Evolutionary conservation across 2,113 vertebrate genomes (phyloP), one percentile per base, ranked within the genome.

Genomic region (Halcyon malimbica): DNA sequence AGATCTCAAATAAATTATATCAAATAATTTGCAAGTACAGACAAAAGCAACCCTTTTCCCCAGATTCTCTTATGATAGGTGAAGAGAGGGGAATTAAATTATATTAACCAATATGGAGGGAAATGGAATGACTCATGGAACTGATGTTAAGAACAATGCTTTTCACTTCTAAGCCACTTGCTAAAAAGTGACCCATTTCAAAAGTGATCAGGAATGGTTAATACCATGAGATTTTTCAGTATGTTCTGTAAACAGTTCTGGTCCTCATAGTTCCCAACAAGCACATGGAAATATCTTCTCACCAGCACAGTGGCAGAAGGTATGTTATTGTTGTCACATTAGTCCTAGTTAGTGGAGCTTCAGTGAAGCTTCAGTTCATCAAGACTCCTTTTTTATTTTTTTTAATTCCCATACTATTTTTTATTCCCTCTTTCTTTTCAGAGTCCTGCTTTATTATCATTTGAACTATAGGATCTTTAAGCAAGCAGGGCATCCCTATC

Each of bases 61-160:
- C 39, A 63, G 44, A 26, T 88, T 63, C 23, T 85, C 11, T 64
- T 71, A 78, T 28, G 18, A 48, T 21, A 69, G 50, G 25, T 82
- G n/a, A 89, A 93, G 57, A 84, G 65, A 64, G 48, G 35, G 74
- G 87, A 93, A 93, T 87, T 78, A 89, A 87, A 84, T 89, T 91
- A 80, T 54, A 67, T 80, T 73, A 77, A 80, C 62, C n/a, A 84
- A 31, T 35, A 69, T 12, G 29, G 18, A 23, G 33, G 59, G 16
- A 74, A 93, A 73, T 87, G 9, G 65, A 93, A 92, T 91, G 90
- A 96, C 57, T 94, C 80, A 91, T 10, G 21, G 50, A 90, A 69
- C 18, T 46, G 42, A 71, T 79, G 46, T 25, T 84, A 78, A 3
- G 2, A 69, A 50, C n/a, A 89, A 93, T 65, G 44, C 20, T 79